A percentile compares a stretch with the other conserved stretches of the same genome.
These are phyloP conservation scores for Paramacrobiotus metropolitanus DNA, from an alignment of 1,140 invertebrate species.

Conservation along the genomic window DNA sequence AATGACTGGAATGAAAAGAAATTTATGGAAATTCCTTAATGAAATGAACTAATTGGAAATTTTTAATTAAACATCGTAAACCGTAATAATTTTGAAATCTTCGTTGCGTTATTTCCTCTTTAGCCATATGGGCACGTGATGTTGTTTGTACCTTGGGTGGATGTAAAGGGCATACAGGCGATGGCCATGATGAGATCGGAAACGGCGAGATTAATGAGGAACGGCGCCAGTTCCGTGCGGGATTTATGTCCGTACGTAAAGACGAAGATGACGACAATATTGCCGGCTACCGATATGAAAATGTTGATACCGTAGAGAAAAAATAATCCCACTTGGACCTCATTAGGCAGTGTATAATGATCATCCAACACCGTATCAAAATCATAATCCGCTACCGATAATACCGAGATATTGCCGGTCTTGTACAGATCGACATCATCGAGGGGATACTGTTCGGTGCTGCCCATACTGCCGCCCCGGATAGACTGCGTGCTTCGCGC, in stretches of 20 bases:
- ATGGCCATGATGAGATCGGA: constrained; percentile 23
- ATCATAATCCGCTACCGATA: no score
- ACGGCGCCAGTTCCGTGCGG: constrained; percentile 17
- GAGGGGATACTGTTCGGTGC: no score
- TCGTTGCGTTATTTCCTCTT: neutral
- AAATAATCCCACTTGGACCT: neutral
- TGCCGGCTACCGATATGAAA: neutral
- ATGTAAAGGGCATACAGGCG: constrained; percentile 24
- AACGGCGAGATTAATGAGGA: constrained; percentile 24
- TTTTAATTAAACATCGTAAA: neutral
- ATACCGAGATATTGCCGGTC: no score
- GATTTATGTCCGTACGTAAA: neutral
- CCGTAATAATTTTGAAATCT: neutral
- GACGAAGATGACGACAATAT: neutral
- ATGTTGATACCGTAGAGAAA: neutral
- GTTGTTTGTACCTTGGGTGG: neutral
- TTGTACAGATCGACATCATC: no score
- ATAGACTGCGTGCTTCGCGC: no score
- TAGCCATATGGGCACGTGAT: neutral
- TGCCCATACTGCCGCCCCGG: no score
- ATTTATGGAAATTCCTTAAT: neutral
- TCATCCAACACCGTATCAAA: no score
- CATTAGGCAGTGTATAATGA: neutral
- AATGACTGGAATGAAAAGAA: neutral
- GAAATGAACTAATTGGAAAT: neutral